These are phyloP conservation scores for Tamias sibiricus DNA, from an alignment of 2,113 vertebrate genomes.

Conservation along the genomic window DNA sequence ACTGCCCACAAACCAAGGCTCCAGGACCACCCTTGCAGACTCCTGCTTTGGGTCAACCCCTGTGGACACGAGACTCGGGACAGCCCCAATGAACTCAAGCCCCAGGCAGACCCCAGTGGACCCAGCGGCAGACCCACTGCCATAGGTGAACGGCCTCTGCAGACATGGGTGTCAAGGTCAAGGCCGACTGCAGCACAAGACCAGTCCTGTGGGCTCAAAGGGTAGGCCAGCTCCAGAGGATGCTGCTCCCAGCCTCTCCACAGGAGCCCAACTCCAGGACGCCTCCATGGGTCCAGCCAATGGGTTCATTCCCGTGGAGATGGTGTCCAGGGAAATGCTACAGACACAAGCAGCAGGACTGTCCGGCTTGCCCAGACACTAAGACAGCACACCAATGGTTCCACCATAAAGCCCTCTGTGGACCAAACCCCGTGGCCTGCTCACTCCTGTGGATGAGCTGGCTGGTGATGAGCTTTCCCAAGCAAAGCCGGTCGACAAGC, in stretches of 20 bases:
- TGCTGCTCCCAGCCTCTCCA: background rate
- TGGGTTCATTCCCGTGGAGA: too few relatives aligned
- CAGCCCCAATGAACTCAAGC: background rate
- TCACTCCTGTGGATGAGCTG: background rate
- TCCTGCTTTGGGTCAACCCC: background rate
- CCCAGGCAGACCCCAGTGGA: background rate
- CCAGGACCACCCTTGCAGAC: background rate
- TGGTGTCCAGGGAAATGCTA: too few relatives aligned
- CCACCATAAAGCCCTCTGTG: too few relatives aligned
- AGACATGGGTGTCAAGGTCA: background rate
- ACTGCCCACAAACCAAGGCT: background rate
- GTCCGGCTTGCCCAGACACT: background rate
- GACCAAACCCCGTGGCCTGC: background rate
- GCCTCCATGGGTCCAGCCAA: too few relatives aligned
- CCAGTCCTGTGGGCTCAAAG: too few relatives aligned
- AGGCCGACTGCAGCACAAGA: background rate
- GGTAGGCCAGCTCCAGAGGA: background rate
- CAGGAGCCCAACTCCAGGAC: background rate
- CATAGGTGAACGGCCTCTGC: too few relatives aligned
- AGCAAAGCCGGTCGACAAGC: background rate
- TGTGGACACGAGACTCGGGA: background rate
- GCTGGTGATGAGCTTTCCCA: background rate
- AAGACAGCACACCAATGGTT: too few relatives aligned
- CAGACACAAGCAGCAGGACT: background rate
- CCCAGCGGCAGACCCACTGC: background rate